These are phyloP conservation scores for Triplophysa yarkandensis DNA, from an alignment of 2,797 vertebrate genomes.

Conservation along the genomic window DNA sequence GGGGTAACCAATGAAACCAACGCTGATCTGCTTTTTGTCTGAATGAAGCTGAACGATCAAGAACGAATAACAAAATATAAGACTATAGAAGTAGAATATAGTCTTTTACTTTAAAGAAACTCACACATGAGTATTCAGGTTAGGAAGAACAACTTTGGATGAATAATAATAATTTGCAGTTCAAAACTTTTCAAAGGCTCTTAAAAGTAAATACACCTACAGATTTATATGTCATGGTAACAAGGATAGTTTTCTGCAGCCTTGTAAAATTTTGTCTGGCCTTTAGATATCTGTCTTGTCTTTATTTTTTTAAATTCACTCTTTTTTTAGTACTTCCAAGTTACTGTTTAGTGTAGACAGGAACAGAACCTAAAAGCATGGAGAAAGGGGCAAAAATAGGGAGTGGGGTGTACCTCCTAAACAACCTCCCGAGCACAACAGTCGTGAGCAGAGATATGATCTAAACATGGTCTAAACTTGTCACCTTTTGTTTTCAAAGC, in stretches of 20 bases:
- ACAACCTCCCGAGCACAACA: not conserved
- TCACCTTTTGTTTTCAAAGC: not conserved
- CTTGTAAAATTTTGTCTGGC: conserved; percentile 23
- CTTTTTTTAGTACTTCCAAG: conserved; percentile 52
- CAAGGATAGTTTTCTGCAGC: conserved; percentile 16
- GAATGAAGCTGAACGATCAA: conserved; percentile 90
- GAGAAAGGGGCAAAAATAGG: not conserved
- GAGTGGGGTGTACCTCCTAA: conserved; percentile 11
- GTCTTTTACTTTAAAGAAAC: not conserved
- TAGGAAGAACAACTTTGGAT: not conserved
- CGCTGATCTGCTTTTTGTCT: conserved; percentile 99
- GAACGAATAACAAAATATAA: conserved; percentile 23
- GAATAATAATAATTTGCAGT: conserved; percentile 18
- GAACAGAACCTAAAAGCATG: conserved; percentile 34
- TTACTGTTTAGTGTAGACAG: conserved; percentile 50
- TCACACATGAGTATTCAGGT: not conserved
- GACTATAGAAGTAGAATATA: not conserved
- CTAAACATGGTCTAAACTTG: not conserved
- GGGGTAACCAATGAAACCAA: conserved; percentile 98
- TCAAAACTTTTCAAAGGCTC: conserved; percentile 37
- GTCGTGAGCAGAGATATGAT: not conserved
- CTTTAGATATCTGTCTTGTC: conserved; percentile 44
- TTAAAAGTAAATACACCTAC: conserved; percentile 46
- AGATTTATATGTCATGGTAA: conserved; percentile 47
- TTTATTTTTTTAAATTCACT: conserved; percentile 41